A percentile compares a stretch with the other conserved stretches of the same genome.
Evolutionary conservation across 1,140 invertebrate genomes (phyloP).

Genomic region (Leptinotarsa texana): DNA sequence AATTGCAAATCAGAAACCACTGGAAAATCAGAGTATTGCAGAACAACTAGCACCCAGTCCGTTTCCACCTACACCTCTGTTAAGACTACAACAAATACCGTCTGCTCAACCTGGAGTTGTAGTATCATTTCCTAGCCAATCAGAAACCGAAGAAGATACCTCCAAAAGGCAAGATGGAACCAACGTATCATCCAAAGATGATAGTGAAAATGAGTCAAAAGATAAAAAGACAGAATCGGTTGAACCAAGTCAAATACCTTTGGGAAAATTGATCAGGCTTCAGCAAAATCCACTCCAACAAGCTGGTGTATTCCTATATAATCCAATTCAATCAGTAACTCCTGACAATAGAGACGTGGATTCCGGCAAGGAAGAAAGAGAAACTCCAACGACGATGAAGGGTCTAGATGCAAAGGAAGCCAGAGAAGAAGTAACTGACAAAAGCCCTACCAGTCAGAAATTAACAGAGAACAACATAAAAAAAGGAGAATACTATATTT

Average conservation of each 20-base stretch:
- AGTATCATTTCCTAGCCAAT: neutral
- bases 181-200: neutral
- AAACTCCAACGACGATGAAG: neutral
- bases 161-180: neutral
- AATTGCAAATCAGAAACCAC: neutral
- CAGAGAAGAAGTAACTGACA: neutral
- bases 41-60: neutral
- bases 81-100: neutral
- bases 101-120: neutral
- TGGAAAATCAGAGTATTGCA: neutral
- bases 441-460: neutral
- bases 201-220: neutral
- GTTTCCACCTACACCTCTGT: neutral
- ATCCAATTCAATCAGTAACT: neutral
- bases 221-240: neutral
- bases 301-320: neutral
- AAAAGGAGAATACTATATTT: conserved; percentile 59
- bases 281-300: neutral
- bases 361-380: neutral
- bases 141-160: neutral
- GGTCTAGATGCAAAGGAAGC: neutral
- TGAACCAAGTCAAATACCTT: neutral
- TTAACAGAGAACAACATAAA: neutral
- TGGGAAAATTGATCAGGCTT: neutral
- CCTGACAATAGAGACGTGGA: neutral